Base-by-base conservation (phyloP, 2,113 vertebrate species). In the Gulo gulo region DNA sequence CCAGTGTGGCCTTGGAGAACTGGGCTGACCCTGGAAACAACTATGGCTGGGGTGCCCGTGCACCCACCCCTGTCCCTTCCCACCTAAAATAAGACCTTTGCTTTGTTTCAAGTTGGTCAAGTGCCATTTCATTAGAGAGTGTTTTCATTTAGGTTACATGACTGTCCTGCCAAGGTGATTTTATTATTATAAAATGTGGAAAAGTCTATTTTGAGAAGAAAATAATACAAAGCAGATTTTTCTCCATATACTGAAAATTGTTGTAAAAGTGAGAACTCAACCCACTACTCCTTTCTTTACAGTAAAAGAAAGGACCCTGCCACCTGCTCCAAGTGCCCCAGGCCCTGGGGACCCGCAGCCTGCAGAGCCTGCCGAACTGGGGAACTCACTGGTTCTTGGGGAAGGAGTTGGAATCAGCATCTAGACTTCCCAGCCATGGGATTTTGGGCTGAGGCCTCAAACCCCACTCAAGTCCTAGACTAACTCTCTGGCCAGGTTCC, bases 171-270 rank as follows among this genome's bases (percentile, higher is more conserved):
- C 80, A 73, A 94, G 55, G 34, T 79, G 23, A 78, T 73, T 81
- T 71, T 91, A 39, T 59, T 82, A 24, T 87, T 91, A 59, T 57
- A 52, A 73, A 94, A 91, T 10, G 7, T 79, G 34, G 36, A 81
- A 50, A 85, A 71, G 42, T 69, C 86, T 47, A n/a, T 69, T 88
- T 55, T 69, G 57, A 93, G 76, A 67, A 69, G 61, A 96, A 92
- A 91, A 69, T 86, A 94, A 95, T 71, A 12, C 15, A 79, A 82
- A 95, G 12, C 52, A 73, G 80, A 83, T 89, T 94, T 85, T 83
- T 12, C 34, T 36, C n/a, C 55, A 10, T 47, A 52, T 67, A 59
- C 29, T 47, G 9, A 84, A 67, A 74, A 55, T 20, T 39, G 88
- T 34, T 55, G 31, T 84, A 50, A 69, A 83, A 74, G 39, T 39